Evolutionary conservation across 2,888 invertebrate genomes (phyloP), one percentile per base, ranked within the genome.

Genomic region (Drosophila formosana): DNA sequence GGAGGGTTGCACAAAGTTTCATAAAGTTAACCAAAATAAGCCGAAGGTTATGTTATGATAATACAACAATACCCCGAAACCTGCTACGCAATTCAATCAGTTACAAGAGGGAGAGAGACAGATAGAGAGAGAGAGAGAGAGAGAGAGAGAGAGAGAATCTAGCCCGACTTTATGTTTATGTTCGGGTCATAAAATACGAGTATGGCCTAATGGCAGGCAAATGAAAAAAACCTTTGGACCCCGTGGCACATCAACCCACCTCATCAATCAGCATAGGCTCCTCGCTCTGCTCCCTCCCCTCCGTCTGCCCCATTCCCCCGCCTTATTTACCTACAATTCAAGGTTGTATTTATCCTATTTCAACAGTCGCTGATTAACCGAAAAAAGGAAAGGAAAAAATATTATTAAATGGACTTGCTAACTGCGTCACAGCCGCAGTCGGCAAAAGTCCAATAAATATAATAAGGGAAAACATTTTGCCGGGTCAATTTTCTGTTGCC

Each of bases 11-110:
- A 30, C 66, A 65, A 37, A 62, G 32, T 46, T 43, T 39, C 65
- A 65, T 56, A 62, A 67, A 73, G 74, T 46, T 55, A 71, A 68
- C 72, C 68, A 71, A 82, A 83, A 87, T 75, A 82, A 75, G 56
- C 67, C 68, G 66, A 87, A 84, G 87, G 87, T 76, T 81, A 72
- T 66, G 28, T 65, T 62, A 66, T 76, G 77, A 64, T 68, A 67
- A 71, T 74, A 49, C 34, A 61, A 47, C 41, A 34, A 66, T 26
- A 41, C 47, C n/a, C n/a, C 52, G 26, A 28, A 45, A 58, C 62
- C 45, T 51, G 56, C 65, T 56, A 56, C 69, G 78, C 78, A 73
- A 76, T 73, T 68, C 66, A 76, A 77, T 63, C 78, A 76, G 73
- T 53, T 60, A 23, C 39, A 13, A 28, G 3, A 4, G 26, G 34